A percentile compares a stretch with the other conserved stretches of the same genome.
These are phyloP conservation scores for Prosapia bicincta DNA, from an alignment of 2,888 invertebrate genomes.

Conservation along the genomic window DNA sequence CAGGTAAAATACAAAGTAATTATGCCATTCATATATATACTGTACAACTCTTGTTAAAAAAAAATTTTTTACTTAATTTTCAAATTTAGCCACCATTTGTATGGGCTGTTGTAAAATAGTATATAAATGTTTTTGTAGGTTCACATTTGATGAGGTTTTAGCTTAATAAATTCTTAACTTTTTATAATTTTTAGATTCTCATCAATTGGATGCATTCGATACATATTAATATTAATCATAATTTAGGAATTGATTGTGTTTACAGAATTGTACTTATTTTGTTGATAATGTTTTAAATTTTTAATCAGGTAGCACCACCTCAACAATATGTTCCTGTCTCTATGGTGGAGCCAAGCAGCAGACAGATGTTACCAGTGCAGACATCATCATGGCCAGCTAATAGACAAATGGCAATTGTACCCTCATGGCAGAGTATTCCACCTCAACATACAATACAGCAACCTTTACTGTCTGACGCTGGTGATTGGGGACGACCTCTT, in stretches of 20 bases:
- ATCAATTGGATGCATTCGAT: neutral
- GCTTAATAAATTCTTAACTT: too few relatives aligned
- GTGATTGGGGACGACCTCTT: constrained; percentile 63
- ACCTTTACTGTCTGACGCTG: constrained; percentile 56
- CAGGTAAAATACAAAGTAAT: constrained; percentile 55
- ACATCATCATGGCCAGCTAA: constrained; percentile 60
- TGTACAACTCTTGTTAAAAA: too few relatives aligned
- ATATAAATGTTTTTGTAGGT: too few relatives aligned
- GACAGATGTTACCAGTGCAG: constrained; percentile 61
- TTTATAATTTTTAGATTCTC: neutral
- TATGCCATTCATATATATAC: too few relatives aligned
- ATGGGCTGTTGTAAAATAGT: too few relatives aligned
- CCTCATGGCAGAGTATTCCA: constrained; percentile 79
- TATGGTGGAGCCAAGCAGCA: constrained; percentile 81
- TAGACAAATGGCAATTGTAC: constrained; percentile 73
- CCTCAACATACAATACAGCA: constrained; percentile 60
- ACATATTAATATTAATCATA: neutral
- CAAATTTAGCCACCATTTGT: too few relatives aligned
- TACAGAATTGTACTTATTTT: neutral
- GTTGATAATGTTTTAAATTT: too few relatives aligned
- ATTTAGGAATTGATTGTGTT: neutral
- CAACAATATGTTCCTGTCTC: constrained; percentile 93
- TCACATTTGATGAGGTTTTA: too few relatives aligned
- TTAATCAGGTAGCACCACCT: constrained; percentile 44
- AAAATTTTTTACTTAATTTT: too few relatives aligned